Base-by-base conservation (phyloP, 2,888 invertebrate species). In the Amphiduros pacificus region DNA sequence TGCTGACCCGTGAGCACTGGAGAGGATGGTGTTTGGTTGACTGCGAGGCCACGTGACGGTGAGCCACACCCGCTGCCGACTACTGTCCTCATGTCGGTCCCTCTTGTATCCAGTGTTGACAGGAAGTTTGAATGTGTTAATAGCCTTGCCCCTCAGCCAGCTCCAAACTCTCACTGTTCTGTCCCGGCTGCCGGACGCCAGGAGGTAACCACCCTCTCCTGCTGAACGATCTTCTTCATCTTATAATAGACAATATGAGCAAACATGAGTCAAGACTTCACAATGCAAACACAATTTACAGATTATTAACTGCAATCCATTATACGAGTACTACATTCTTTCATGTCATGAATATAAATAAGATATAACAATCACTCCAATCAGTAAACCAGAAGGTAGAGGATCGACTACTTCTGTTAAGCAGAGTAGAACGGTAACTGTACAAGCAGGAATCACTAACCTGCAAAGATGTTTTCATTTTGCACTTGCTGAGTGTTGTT, bases 151-250 rank as follows among this genome's bases (percentile, higher is more conserved):
- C 26, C 68, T 71, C 14, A 60, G 61, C 3, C 71, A 68, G 60
- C 73, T 74, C 80, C 80, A 83, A 5, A 80, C 67, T 56, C 77
- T 70, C 59, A 78, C 74, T 71, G 84, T 84, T 74, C 88, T 87
- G 77, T 88, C 87, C 83, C 86, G 88, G 54, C 88, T 87, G 41
- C 89, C 87, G 52, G 89, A 87, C 36, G 90, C 91, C 65, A 92
- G 82, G 27, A 91, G 80, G 80, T 85, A 85, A 62, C 63, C 68
- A 20, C 17, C 40, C 20, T 5, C 20, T 5, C 44, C 44, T 4
- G 22, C 20, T 4, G 5, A n/a, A 11, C 44, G n/a, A n/a, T 24
- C 51, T 3, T 9, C 51, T 11, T 27, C 51, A 24, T 17, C 22
- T 17, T 6, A 11, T 9, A 17, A 6, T 9, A 48, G 22, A 48